phyloP scores from a whole-genome alignment of 2,797 vertebrate species.

The Limosa lapponica region DNA sequence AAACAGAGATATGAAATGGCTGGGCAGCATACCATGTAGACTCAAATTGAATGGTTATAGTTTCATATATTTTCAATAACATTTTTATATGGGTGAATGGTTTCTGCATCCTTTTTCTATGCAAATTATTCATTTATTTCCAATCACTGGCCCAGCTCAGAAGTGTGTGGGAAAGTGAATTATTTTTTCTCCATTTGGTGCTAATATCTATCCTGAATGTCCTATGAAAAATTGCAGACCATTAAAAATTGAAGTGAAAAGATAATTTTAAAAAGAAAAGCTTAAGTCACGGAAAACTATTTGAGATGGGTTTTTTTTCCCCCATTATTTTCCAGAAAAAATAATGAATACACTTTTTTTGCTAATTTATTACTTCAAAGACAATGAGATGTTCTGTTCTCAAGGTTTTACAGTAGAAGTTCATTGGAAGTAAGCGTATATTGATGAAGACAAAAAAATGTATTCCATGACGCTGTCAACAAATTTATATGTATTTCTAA shows the following conservation, averaged over 20 bases:
- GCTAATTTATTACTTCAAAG: background rate
- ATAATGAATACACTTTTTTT: accelerated
- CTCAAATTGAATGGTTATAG: constrained; percentile 35
- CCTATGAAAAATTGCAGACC: background rate
- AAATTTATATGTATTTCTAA: background rate
- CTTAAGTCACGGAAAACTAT: background rate
- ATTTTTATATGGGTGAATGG: background rate
- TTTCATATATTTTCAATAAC: constrained; percentile 53
- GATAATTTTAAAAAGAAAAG: background rate
- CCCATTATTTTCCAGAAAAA: background rate
- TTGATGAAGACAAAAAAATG: background rate
- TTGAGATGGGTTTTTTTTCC: background rate
- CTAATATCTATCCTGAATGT: background rate
- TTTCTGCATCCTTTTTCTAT: constrained; percentile 42
- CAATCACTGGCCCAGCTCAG: background rate
- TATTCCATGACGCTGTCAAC: background rate
- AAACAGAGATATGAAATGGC: background rate
- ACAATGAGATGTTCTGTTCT: background rate
- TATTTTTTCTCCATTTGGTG: constrained; percentile 19
- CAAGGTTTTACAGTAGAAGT: background rate
- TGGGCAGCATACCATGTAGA: constrained; percentile 15
- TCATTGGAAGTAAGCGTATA: background rate
- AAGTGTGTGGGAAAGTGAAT: background rate
- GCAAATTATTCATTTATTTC: constrained; percentile 53
- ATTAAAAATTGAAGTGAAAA: background rate